Base-by-base conservation (phyloP, 1,140 invertebrate genomes). In the Vanessa tameamea region DNA sequence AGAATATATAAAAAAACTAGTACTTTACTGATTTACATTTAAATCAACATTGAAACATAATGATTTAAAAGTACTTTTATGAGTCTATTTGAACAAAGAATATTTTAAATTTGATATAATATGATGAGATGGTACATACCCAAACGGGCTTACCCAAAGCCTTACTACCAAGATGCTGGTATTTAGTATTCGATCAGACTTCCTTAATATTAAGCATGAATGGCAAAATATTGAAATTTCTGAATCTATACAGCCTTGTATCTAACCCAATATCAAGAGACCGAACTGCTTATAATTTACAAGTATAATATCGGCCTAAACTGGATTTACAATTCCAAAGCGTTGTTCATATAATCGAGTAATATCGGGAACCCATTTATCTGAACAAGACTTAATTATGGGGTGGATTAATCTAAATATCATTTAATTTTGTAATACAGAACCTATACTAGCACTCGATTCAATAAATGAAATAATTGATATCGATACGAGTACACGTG, bases 291-390 rank as follows among this genome's bases (percentile, higher is more conserved):
- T 53, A 77, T 71, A 77, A 72, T 77, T 74, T 75, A 76, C 74
- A 74, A 78, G 75, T 76, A 74, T 76, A 78, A 74, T 76, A 71
- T 37, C 75, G 65, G 31, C 69, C 74, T 76, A 80, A 75, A 77
- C 72, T 64, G 64, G 63, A 78, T 75, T 78, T 75, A 77, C 75
- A 79, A 79, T 79, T 79, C 78, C 73, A 77, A 72, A 72, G 37
- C 75, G 69, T 53, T 79, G 75, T 76, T 75, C 66, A 75, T 69
- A 73, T 78, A 78, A 78, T 78, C 72, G 71, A 73, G 65, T 76
- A 72, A 73, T 78, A 73, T 78, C 50, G 77, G 50, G 48, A 64
- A 69, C 59, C 64, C 64, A 71, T 76, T 78, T 73, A 76, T 53
- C 61, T 59, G 71, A 71, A 63, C 70, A 76, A 69, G 67, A 73